These are phyloP conservation scores for Drosophila mulleri DNA, from an alignment of 2,888 invertebrate genomes.

Conservation along the genomic window DNA sequence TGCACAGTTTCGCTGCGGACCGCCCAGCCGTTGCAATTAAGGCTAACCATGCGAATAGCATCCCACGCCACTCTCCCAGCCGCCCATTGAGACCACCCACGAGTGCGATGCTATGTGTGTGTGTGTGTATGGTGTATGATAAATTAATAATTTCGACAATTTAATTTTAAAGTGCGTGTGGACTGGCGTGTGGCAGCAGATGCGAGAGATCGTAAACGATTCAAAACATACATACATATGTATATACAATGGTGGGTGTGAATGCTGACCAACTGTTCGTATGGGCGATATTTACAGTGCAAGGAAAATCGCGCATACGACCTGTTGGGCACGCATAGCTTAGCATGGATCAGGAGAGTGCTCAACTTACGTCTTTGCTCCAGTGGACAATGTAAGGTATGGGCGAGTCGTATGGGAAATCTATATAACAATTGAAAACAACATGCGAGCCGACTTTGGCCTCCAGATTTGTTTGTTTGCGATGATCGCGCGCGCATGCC, in stretches of 20 bases:
- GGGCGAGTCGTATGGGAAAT: constrained; percentile 93
- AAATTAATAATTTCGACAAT: constrained; percentile 74
- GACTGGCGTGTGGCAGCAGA: constrained; percentile 35
- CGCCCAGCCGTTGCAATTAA: constrained; percentile 65
- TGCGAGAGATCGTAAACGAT: not conserved
- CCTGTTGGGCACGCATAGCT: not conserved
- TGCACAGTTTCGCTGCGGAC: constrained; percentile 21
- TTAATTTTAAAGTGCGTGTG: constrained; percentile 62
- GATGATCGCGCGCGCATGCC: constrained; percentile 78
- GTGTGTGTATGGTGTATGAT: constrained; percentile 42
- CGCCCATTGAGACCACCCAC: constrained; percentile 20
- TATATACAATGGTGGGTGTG: not conserved
- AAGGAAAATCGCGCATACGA: not conserved
- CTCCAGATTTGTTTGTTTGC: constrained; percentile 82
- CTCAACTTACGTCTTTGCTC: constrained; percentile 92
- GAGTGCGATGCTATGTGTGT: not conserved
- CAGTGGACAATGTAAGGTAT: constrained; percentile 95
- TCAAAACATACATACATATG: too few species aligned
- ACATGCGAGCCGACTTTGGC: constrained; percentile 85
- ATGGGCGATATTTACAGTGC: not conserved
- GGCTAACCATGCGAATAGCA: constrained; percentile 68
- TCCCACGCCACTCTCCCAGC: constrained; percentile 31
- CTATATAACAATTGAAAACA: constrained; percentile 87
- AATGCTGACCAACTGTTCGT: constrained; percentile 7
- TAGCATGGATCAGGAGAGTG: not conserved